Base-by-base conservation (phyloP, 2,113 vertebrate species). In the Mesembrinibis cayennensis region DNA sequence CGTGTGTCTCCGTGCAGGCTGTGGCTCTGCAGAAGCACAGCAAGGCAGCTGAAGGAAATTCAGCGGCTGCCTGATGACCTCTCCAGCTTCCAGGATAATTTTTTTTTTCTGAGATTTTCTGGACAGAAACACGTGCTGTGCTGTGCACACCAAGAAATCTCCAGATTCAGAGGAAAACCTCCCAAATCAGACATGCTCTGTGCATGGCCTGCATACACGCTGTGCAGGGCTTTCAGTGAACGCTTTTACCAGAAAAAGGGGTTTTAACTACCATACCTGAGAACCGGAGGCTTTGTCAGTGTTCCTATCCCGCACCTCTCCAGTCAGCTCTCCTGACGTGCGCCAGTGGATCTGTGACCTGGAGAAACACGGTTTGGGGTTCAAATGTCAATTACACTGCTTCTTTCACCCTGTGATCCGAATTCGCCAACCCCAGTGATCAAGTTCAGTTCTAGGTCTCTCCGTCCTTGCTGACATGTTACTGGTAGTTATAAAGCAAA, bases 1-100 rank as follows among this genome's bases (percentile, higher is more conserved):
- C 0, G 23, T 6, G 27, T 10, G 13, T 50, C 42, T 21, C 40
- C 1, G 0, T 30, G 5, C 22, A 29, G 42, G 56, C 69, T 76
- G 32, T 0, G 25, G 50, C 20, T 86, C 61, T 45, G 82, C 3
- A 2, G 19, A 21, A 61, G 45, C 17, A 16, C 21, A 21, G 7
- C 40, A 34, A 73, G 47, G 53, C 61, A 67, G 26, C 13, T 4
- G 1, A 71, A 52, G 45, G 63, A 52, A 36, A 61, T 25, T 36
- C 58, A 16, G 45, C 1, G 0, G 5, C 52, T 66, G 26, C 45
- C 30, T 34, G 40, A 21, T 30, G 45, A 73, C 23, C 44, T 47
- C 52, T 23, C 40, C 1, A 0, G 9, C 40, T 66, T 53, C 79
- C 52, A 78, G 50, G 5, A 11, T 52, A 82, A 71, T 10, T 32